phyloP scores from a whole-genome alignment of 2,888 invertebrate genomes.

The Nephrotoma appendiculata region DNA sequence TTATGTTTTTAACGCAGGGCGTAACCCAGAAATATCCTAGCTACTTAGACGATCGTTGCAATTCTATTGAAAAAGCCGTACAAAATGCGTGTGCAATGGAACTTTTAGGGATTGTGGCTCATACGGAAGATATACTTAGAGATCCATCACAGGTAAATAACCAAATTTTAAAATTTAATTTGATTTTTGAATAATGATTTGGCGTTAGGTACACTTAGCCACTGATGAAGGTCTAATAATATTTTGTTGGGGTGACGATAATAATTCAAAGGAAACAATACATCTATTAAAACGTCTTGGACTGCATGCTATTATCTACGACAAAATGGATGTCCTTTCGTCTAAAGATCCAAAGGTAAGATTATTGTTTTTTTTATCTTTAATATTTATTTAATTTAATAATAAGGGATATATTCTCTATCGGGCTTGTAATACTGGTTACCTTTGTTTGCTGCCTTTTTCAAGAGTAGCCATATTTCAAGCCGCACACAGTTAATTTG shows the following conservation, averaged over 20 bases:
- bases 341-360: conserved; percentile 28
- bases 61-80: conserved; percentile 65
- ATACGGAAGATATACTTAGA: conserved; percentile 78
- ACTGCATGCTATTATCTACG: conserved; percentile 92
- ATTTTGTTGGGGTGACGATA: conserved; percentile 97
- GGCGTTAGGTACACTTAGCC: conserved; percentile 48
- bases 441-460: too few relatives aligned
- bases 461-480: too few relatives aligned
- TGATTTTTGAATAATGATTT: conserved; percentile 3
- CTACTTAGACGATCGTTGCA: conserved; percentile 73
- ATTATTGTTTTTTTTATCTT: background rate
- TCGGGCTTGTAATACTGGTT: too few relatives aligned
- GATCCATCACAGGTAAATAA: conserved; percentile 57
- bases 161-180: background rate
- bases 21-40: conserved; percentile 53
- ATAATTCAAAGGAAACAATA: conserved; percentile 76
- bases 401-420: too few relatives aligned
- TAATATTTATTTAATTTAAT: too few relatives aligned
- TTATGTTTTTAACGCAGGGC: conserved; percentile 85
- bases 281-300: conserved; percentile 75
- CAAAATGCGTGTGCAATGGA: conserved; percentile 69
- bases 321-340: conserved; percentile 57
- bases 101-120: conserved; percentile 80
- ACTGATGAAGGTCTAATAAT: conserved; percentile 70
- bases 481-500: too few relatives aligned